Percentiles rank a stretch among this genome's conserved stretches.
Evolutionary conservation across 2,797 vertebrate genomes (phyloP).

Genomic region (Catostomus latipinnis): DNA sequence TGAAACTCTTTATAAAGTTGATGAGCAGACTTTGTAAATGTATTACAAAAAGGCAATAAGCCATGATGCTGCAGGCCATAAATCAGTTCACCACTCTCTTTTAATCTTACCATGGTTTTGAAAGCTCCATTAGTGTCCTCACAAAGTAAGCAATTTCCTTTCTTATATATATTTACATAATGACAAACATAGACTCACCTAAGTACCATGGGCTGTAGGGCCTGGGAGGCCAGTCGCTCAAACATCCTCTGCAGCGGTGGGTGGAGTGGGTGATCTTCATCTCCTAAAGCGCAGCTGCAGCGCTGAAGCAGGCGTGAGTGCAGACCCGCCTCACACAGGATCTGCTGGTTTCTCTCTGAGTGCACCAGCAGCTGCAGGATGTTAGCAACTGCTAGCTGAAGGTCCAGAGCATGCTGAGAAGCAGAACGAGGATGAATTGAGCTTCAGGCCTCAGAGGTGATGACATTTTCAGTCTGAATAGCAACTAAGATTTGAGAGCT

Average conservation of each 20-base stretch:
- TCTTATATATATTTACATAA: neutral
- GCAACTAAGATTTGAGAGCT: neutral
- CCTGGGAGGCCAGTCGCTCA: constrained; percentile 95
- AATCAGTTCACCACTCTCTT: neutral
- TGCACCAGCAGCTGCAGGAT: constrained; percentile 94
- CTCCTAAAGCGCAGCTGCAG: constrained; percentile 90
- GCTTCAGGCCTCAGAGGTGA: neutral
- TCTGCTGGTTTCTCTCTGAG: constrained; percentile 94
- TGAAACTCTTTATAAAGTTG: neutral
- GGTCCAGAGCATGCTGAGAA: constrained; percentile 90
- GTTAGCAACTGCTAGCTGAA: constrained; percentile 94
- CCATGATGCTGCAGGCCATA: neutral
- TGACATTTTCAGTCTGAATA: neutral
- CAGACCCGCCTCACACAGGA: constrained; percentile 93
- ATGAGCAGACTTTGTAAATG: neutral
- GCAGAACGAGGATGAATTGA: neutral
- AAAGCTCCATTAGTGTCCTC: neutral
- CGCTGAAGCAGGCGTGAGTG: constrained; percentile 93
- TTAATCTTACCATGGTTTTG: neutral
- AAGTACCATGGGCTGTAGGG: constrained; percentile 92
- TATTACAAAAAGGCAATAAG: constrained; percentile 2
- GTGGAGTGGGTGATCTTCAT: constrained; percentile 94
- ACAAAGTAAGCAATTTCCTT: constrained; percentile 3
- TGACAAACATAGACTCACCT: constrained; percentile 78
- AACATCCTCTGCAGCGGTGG: constrained; percentile 97